Evolutionary conservation across 2,888 invertebrate genomes (phyloP), one percentile per base, ranked within the genome.

Genomic region (Lithophane socia): DNA sequence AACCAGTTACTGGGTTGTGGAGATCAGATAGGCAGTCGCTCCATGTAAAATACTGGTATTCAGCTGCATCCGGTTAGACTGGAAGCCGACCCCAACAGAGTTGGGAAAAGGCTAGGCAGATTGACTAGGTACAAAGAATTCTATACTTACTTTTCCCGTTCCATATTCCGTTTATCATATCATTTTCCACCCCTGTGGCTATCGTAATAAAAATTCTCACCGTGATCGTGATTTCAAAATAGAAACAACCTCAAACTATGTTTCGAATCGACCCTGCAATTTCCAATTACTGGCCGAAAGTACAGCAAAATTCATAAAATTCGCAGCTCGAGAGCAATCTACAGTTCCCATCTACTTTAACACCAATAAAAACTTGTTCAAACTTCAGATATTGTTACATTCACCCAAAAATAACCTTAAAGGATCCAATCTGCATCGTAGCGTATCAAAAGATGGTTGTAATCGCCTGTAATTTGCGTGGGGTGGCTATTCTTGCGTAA

Each of bases 401-500:
- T 80, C 70, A 54, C 65, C 74, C 52, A 54, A 80, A 83, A 80
- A 60, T 64, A 67, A 68, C 75, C 69, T 54, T 64, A 37, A 75
- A 75, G 24, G 58, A 71, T 49, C 81, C 60, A 49, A 79, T 85
- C 83, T 85, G 72, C 86, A 85, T 72, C 37, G 86, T 82, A 75
- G 82, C 83, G 74, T 79, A 82, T 82, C 75, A 72, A 80, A 66
- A 85, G 77, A 78, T 72, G 78, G 77, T 76, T 78, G 86, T 84
- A 83, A 85, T 80, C 65, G 73, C 65, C 67, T 74, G 82, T 84
- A 82, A 87, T 86, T 82, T 72, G 49, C 37, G 64, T 61, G 64
- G 83, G 88, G 86, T 75, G 83, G 66, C 75, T 75, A 82, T 63
- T 73, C 77, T 79, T 73, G 82, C 88, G 86, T 85, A 74, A 73